Evolutionary conservation across 1,140 invertebrate species (phyloP), one percentile per base, ranked within the genome.

Genomic region (Anastrepha obliqua): DNA sequence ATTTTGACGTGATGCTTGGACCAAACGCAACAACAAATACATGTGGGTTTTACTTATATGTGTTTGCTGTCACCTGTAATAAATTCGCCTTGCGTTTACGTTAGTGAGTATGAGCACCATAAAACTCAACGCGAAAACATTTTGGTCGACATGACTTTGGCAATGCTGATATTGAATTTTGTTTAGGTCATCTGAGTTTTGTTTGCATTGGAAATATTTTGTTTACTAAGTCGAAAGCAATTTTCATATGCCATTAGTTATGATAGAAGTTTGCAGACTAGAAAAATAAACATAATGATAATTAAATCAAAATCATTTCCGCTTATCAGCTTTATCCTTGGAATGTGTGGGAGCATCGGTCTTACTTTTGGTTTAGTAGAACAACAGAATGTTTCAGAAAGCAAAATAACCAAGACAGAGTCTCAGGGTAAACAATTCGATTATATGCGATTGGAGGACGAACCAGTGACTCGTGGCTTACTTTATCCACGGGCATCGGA

Each of bases 401-500:
- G 20, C 39, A 20, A 74, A 42, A 59, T 47, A 15, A 58, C 2
- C 20, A 51, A 58, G 11, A 87, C 51, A 15, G 20, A 87, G 15
- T 29, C 3, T 15, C n/a, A 62, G 29, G 44, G 47, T 67, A 20
- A 81, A 81, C n/a, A 7, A 5, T 81, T 81, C n/a, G 17, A 55
- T 81, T 81, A 81, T 55, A 55, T 29, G 74, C 17, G 74, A 47
- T 55, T 42, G 42, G 58, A 86, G 4, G 81, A 88, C 67, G 78
- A 64, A 15, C 17, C 78, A 5, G 9, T 13, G 93, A 91, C 90
- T 17, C 93, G 91, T 7, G 96, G 96, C 8, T 94, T 97, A 3
- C 93, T 99, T 0, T 98, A 97, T 94, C 98, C 98, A 0, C 94
- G 95, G 86, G 96, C 97, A 89, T 97, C 97, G 3, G 96, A 97